Conservation (phyloP, 2,113 vertebrate genomes). For the Spermophilus dauricus region DNA sequence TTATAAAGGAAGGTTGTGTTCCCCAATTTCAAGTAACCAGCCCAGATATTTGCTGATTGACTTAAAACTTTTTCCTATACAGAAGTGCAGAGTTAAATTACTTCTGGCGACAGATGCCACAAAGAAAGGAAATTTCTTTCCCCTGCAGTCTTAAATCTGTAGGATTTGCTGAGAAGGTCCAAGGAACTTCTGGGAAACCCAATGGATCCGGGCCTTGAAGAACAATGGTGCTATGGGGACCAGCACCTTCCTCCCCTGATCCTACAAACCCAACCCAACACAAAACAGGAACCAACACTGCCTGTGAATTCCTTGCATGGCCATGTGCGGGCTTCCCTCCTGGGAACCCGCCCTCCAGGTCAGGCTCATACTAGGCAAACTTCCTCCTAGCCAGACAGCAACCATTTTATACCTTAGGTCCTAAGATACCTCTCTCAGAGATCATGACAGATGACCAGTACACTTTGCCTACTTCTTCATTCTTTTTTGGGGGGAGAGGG, state of each 20-base stretch:
- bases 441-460: background rate
- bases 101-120: background rate
- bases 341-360: background rate
- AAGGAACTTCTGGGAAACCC: background rate
- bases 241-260: background rate
- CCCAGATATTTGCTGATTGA: background rate
- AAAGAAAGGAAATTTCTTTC: background rate
- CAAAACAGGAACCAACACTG: too few relatives aligned
- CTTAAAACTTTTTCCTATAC: slow-evolving; percentile 28
- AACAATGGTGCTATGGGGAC: background rate
- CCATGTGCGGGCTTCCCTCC: background rate
- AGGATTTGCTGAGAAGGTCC: slow-evolving; percentile 26
- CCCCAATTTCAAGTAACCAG: background rate
- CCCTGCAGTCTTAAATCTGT: background rate
- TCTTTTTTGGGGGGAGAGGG: background rate
- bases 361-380: background rate
- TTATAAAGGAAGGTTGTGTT: background rate
- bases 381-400: background rate
- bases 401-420: background rate
- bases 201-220: background rate
- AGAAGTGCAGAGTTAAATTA: background rate
- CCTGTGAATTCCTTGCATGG: background rate
- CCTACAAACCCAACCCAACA: background rate
- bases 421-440: background rate
- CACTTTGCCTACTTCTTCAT: background rate